A percentile compares a stretch with the other conserved stretches of the same genome.
phyloP scores from a whole-genome alignment of 2,797 vertebrate genomes.

The Rhinichthys osculus region DNA sequence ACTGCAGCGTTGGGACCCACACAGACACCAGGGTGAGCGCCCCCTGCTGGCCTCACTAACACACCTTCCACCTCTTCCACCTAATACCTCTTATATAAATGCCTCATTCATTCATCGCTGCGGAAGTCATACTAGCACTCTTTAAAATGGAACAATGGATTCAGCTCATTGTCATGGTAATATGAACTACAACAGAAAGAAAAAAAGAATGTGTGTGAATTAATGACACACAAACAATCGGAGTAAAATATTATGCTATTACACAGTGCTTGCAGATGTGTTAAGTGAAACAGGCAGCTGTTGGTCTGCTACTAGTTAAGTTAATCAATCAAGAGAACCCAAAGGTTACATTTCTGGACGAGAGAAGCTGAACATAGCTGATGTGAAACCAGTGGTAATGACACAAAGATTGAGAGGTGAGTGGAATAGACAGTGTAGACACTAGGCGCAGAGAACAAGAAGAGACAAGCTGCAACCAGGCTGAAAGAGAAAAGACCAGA shows the following conservation, averaged over 20 bases:
- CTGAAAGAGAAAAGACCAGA: constrained; percentile 23
- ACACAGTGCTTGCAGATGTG: neutral
- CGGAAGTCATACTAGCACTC: neutral
- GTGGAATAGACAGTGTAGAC: constrained; percentile 29
- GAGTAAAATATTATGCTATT: neutral
- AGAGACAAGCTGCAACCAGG: constrained; percentile 33
- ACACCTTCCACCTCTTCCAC: too few relatives aligned
- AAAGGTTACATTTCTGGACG: constrained; percentile 32
- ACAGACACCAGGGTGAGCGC: too few relatives aligned
- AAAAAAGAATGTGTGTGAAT: neutral
- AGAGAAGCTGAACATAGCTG: constrained; percentile 18
- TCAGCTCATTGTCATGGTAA: constrained; percentile 6
- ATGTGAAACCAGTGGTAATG: neutral
- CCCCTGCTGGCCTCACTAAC: too few relatives aligned
- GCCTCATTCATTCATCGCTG: too few relatives aligned
- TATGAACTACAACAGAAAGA: neutral
- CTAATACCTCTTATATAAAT: too few relatives aligned
- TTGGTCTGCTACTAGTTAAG: constrained; percentile 30
- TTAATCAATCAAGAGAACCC: constrained; percentile 5
- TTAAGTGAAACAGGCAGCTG: constrained; percentile 23
- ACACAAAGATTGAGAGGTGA: constrained; percentile 24
- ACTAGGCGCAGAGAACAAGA: constrained; percentile 29
- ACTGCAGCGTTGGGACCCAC: too few relatives aligned
- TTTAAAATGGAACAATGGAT: constrained; percentile 16
- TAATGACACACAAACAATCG: neutral